Percentiles rank a stretch among this genome's conserved stretches.
Conservation (phyloP, 2,888 invertebrate species). For the Chalcosyrphus nemorum region DNA sequence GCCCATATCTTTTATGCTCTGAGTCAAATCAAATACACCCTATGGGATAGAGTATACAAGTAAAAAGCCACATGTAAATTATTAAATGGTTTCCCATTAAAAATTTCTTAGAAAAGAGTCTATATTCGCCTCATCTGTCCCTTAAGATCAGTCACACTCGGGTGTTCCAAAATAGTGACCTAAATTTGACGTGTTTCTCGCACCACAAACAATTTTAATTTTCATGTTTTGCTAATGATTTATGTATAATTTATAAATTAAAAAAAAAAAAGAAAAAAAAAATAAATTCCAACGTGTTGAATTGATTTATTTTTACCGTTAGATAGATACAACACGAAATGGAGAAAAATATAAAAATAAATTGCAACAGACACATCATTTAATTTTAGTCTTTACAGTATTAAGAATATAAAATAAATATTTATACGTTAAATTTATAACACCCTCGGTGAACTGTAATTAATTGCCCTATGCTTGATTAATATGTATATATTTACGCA, state of each 20-base stretch:
- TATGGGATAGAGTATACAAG: not conserved
- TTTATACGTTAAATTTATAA: not conserved
- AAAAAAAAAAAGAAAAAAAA: not conserved
- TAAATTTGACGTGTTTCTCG: not conserved
- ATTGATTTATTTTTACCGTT: slow-evolving; percentile 2
- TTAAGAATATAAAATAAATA: not conserved
- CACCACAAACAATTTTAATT: not conserved
- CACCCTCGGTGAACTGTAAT: not conserved
- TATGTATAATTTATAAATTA: not conserved
- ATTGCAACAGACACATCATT: not conserved
- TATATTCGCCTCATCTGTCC: slow-evolving; percentile 1
- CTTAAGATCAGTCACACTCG: not conserved
- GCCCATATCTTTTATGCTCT: too few relatives aligned
- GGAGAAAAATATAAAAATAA: slow-evolving; percentile 1
- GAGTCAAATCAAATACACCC: not conserved
- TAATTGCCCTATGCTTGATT: not conserved
- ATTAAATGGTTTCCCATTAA: not conserved
- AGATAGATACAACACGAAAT: not conserved
- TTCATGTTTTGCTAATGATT: not conserved
- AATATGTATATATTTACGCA: not conserved
- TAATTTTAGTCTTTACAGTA: not conserved
- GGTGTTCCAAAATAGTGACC: slow-evolving; percentile 12
- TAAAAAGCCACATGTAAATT: not conserved
- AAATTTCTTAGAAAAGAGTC: not conserved
- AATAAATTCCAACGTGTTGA: not conserved